Percentiles rank a stretch among this genome's conserved stretches.
phyloP scores from a whole-genome alignment of 1,140 invertebrate genomes.

The Drosophila asahinai region DNA sequence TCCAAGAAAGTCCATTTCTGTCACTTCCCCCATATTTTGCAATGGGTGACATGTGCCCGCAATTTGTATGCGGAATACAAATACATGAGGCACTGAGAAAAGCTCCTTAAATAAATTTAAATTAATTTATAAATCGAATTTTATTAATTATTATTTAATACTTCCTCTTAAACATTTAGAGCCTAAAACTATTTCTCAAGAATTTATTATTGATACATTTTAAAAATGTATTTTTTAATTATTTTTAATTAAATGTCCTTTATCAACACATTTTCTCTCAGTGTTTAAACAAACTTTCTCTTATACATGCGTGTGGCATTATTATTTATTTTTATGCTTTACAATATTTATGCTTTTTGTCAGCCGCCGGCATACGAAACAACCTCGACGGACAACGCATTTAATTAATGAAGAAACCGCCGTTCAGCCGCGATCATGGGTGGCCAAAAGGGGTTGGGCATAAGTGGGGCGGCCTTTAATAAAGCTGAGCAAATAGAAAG shows the following conservation, averaged over 20 bases:
- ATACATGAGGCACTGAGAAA: constrained; percentile 22
- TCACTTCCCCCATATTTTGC: constrained; percentile 30
- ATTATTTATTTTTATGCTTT: constrained; percentile 82
- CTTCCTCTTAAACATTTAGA: no score
- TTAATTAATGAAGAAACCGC: constrained; percentile 81
- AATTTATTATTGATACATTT: no score
- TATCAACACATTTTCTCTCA: not conserved
- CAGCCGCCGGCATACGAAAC: constrained; percentile 69
- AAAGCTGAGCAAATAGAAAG: constrained; percentile 71
- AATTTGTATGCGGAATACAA: constrained; percentile 72
- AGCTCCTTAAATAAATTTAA: not conserved
- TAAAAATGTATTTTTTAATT: not conserved
- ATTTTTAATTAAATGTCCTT: not conserved
- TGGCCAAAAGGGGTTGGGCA: not conserved
- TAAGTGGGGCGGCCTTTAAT: constrained; percentile 47
- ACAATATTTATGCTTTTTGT: constrained; percentile 81
- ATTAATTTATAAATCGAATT: not conserved
- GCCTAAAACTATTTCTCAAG: no score
- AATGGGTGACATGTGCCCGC: constrained; percentile 65
- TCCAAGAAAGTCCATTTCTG: constrained; percentile 52
- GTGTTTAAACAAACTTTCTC: constrained; percentile 10
- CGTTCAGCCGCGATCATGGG: constrained; percentile 20
- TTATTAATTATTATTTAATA: no score
- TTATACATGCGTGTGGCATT: constrained; percentile 35
- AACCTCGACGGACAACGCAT: constrained; percentile 62